Evolutionary conservation across 1,140 invertebrate genomes (phyloP).

Genomic region (Platyura marginata): DNA sequence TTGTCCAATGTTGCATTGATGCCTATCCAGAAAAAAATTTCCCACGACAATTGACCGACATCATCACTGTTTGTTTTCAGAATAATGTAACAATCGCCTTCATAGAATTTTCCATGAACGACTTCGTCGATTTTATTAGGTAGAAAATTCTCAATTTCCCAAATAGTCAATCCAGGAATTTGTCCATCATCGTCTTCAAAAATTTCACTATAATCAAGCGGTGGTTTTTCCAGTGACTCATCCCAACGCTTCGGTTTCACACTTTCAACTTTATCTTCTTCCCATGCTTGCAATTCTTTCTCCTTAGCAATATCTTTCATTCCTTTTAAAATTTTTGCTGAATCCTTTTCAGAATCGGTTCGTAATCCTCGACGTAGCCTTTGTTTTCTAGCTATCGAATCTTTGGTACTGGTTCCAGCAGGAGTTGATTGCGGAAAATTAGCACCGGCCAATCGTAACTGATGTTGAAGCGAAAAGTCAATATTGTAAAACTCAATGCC

Average conservation of each 20-base stretch:
- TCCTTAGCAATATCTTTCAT: slow-evolving; percentile 95
- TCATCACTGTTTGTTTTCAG: slow-evolving; percentile 82
- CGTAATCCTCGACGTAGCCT: slow-evolving; percentile 53
- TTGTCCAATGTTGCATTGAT: slow-evolving; percentile 92
- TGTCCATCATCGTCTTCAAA: slow-evolving; percentile 96
- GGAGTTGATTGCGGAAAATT: slow-evolving; percentile 56
- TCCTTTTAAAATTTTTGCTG: slow-evolving; percentile 88
- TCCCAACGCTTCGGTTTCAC: slow-evolving; percentile 74
- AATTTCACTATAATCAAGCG: slow-evolving; percentile 96
- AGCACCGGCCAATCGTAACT: slow-evolving; percentile 81
- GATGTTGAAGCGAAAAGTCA: slow-evolving; percentile 93
- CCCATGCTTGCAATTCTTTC: slow-evolving; percentile 9
- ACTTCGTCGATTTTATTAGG: slow-evolving; percentile 85
- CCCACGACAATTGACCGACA: slow-evolving; percentile 71
- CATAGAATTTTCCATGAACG: slow-evolving; percentile 94
- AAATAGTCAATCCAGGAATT: slow-evolving; percentile 68
- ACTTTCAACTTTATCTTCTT: slow-evolving; percentile 11
- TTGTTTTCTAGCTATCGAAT: slow-evolving; percentile 87
- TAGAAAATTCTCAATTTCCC: slow-evolving; percentile 99
- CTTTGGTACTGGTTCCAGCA: slow-evolving; percentile 37
- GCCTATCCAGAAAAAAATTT: slow-evolving; percentile 99
- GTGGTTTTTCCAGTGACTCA: slow-evolving; percentile 85
- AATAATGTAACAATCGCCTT: slow-evolving; percentile 97
- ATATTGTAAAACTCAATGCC: slow-evolving; percentile 95
- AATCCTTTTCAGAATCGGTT: slow-evolving; percentile 69